Evolutionary conservation across 1,140 invertebrate genomes (phyloP).

Genomic region (Archegozetes longisetosus): DNA sequence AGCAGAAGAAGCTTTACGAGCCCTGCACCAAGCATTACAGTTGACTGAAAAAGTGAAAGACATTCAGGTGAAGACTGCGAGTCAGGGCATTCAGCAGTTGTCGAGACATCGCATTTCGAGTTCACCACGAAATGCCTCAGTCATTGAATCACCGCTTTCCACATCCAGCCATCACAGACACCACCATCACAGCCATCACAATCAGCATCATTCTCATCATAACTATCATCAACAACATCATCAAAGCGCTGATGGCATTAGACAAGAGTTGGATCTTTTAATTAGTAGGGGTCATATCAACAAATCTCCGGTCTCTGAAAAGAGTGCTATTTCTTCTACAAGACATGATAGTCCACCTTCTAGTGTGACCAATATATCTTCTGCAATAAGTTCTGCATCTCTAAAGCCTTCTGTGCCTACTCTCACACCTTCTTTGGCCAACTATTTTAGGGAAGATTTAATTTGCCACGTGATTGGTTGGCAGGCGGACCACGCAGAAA

Average conservation of each 20-base stretch:
- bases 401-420: constrained; percentile 37
- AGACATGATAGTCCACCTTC: neutral
- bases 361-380: constrained; percentile 3
- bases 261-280: constrained; percentile 16
- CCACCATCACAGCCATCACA: neutral
- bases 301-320: constrained; percentile 12
- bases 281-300: neutral
- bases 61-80: constrained; percentile 20
- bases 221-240: constrained; percentile 8
- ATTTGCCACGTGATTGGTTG: constrained; percentile 78
- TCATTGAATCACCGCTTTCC: neutral
- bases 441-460: constrained; percentile 77
- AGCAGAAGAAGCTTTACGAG: constrained; percentile 41
- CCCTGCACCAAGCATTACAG: constrained; percentile 40
- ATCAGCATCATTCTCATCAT: neutral
- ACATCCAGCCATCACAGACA: neutral
- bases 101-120: neutral
- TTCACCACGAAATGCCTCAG: neutral
- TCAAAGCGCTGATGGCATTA: constrained; percentile 15
- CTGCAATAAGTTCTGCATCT: constrained; percentile 14
- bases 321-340: neutral
- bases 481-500: constrained; percentile 78
- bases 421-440: constrained; percentile 70
- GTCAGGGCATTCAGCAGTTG: neutral
- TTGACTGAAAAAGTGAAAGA: constrained; percentile 22